Evolutionary conservation across 1,140 invertebrate genomes (phyloP).

Genomic region (Drosophila funebris): DNA sequence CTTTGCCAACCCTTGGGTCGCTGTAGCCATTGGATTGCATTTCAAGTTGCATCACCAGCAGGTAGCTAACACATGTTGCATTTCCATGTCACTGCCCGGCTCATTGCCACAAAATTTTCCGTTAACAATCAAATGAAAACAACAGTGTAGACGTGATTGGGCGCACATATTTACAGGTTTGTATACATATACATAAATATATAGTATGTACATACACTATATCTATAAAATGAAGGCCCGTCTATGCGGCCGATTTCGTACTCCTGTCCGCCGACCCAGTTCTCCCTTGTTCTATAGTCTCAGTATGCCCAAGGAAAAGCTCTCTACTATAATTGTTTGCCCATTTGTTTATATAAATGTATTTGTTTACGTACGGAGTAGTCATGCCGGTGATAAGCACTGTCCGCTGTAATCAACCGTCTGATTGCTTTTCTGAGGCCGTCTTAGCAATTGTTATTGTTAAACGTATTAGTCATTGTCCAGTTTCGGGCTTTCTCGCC

Average conservation of each 20-base stretch:
- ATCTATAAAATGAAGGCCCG: slow-evolving; percentile 29
- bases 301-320: slow-evolving; percentile 29
- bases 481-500: slow-evolving; percentile 12
- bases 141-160: slow-evolving; percentile 24
- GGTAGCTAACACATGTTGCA: slow-evolving; percentile 37
- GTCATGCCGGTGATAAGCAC: slow-evolving; percentile 42
- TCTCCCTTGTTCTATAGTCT: slow-evolving; percentile 1
- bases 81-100: slow-evolving; percentile 16
- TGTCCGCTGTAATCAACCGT: slow-evolving; percentile 16
- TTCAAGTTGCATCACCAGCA: slow-evolving; percentile 17
- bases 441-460: background rate
- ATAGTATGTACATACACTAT: background rate
- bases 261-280: slow-evolving; percentile 30
- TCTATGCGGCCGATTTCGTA: background rate
- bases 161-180: background rate
- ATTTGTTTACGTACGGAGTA: slow-evolving; percentile 11
- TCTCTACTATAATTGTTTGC: slow-evolving; percentile 21
- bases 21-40: background rate
- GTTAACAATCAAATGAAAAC: slow-evolving; percentile 24
- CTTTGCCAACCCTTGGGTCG: slow-evolving; percentile 21
- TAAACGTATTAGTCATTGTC: slow-evolving; percentile 18
- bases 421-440: background rate
- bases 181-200: background rate
- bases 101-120: slow-evolving; percentile 49
- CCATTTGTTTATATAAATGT: slow-evolving; percentile 30